Evolutionary conservation across 2,888 invertebrate genomes (phyloP), one percentile per base, ranked within the genome.

Genomic region (Psococerastis gibbosa): DNA sequence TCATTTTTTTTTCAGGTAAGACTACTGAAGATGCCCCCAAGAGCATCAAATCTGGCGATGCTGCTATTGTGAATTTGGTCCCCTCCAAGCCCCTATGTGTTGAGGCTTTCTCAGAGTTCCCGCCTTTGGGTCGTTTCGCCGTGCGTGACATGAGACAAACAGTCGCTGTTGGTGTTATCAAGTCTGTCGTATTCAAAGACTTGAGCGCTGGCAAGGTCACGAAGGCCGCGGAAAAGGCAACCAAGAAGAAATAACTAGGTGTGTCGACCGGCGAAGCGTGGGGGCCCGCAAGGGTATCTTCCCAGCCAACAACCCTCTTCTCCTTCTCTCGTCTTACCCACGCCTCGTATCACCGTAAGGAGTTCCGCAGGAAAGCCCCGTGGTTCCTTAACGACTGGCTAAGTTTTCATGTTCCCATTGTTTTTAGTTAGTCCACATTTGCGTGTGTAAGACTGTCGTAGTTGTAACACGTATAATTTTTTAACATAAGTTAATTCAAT

Each of bases 71-170:
- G 53, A 77, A 72, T 58, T 70, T 98, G 66, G 74, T 87, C 54
- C 97, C 97, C 52, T 80, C 82, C 54, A 98, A 98, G 70, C 89
- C 97, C 52, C 81, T 97, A 74, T 97, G 95, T 66, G 95, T 98
- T 50, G 97, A 98, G 68, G 80, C 92, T 55, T 98, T 97, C 78
- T 80, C 83, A 60, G 91, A 94, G 67, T 97, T 91, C 70, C 89
- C 97, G 57, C 97, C 97, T 47, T 73, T 97, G 56, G 89, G 95
- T 51, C 84, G 97, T 59, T 98, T 98, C 64, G 95, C 97, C 54
- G 97, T 98, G 46, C 87, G 97, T 63, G 97, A 98, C 70, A 97
- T 97, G 97, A 81, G 92, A 62, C 95, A 95, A 67, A 97, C 97
- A 8, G 95, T 97, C 48, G 97, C 97, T 55, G 94, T 95, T 49